Percentiles rank a stretch among this genome's conserved stretches.
Conservation (phyloP, 2,888 invertebrate genomes). For the Drosophila mimetica region DNA sequence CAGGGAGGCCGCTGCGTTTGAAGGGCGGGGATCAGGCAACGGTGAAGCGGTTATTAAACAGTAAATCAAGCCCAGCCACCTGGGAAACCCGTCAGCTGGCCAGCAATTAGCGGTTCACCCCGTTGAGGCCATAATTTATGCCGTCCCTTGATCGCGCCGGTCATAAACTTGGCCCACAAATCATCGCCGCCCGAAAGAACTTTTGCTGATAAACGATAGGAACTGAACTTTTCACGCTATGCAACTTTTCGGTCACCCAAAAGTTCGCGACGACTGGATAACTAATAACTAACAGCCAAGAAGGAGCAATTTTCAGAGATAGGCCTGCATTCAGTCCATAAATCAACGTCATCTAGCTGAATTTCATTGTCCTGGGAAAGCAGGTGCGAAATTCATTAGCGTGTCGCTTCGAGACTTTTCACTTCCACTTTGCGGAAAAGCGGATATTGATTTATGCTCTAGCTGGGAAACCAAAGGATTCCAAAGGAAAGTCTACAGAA, state of each 20-base stretch:
- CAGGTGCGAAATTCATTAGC: slow-evolving; percentile 3
- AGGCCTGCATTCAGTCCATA: slow-evolving; percentile 19
- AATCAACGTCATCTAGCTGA: slow-evolving; percentile 13
- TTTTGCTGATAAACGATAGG: slow-evolving; percentile 25
- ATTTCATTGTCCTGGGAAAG: neutral
- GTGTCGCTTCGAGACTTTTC: neutral
- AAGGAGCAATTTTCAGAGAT: neutral
- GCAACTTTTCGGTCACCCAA: slow-evolving; percentile 24
- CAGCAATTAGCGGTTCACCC: slow-evolving; percentile 22
- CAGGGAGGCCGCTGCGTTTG: slow-evolving; percentile 88
- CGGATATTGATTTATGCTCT: slow-evolving; percentile 13
- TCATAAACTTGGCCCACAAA: slow-evolving; percentile 42
- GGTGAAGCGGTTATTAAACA: slow-evolving; percentile 2
- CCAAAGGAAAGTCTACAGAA: too few relatives aligned
- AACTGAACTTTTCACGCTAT: neutral
- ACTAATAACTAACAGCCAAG: neutral
- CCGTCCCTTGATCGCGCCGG: slow-evolving; percentile 7
- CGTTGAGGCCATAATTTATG: slow-evolving; percentile 14
- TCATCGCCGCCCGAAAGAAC: slow-evolving; percentile 32
- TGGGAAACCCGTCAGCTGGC: slow-evolving; percentile 33
- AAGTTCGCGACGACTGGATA: slow-evolving; percentile 9
- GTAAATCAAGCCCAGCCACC: slow-evolving; percentile 8
- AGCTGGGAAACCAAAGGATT: neutral
- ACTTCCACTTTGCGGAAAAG: neutral
- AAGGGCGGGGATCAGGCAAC: slow-evolving; percentile 36